A percentile compares a stretch with the other conserved stretches of the same genome.
Evolutionary conservation across 2,797 vertebrate species (phyloP).

Genomic region (Rhynchotus rufescens): DNA sequence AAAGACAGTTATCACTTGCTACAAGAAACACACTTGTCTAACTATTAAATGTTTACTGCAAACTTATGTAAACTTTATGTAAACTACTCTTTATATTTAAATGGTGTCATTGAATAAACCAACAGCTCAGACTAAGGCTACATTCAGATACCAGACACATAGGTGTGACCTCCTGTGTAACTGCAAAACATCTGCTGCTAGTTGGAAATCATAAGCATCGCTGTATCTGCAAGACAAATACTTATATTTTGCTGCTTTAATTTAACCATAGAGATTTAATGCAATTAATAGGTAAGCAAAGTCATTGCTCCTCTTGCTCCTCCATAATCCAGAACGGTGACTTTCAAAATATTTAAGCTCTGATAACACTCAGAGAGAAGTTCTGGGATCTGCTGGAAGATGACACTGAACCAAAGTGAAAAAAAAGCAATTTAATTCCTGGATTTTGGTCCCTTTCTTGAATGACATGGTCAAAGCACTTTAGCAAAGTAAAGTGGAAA

Average conservation of each 20-base stretch:
- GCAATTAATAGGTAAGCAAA: background rate
- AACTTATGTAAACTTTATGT: background rate
- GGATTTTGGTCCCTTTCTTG: background rate
- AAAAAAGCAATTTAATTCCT: background rate
- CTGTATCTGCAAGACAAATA: background rate
- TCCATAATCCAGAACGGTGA: background rate
- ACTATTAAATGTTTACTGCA: background rate
- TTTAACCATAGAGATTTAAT: background rate
- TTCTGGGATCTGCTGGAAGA: background rate
- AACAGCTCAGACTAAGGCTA: background rate
- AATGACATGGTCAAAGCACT: fast-evolving
- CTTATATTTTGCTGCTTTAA: background rate
- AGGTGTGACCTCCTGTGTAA: background rate
- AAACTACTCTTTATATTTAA: background rate
- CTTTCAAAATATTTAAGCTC: background rate
- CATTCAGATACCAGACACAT: background rate
- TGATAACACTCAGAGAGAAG: background rate
- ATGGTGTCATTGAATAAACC: background rate
- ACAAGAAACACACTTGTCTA: background rate
- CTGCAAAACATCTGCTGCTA: background rate
- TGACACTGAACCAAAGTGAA: background rate
- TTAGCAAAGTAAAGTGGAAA: background rate
- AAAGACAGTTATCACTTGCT: background rate
- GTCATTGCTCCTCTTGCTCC: background rate
- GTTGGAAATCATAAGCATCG: background rate